These are phyloP conservation scores for Pseudorhombus dupliciocellatus DNA, from an alignment of 2,113 vertebrate species.

Conservation along the genomic window DNA sequence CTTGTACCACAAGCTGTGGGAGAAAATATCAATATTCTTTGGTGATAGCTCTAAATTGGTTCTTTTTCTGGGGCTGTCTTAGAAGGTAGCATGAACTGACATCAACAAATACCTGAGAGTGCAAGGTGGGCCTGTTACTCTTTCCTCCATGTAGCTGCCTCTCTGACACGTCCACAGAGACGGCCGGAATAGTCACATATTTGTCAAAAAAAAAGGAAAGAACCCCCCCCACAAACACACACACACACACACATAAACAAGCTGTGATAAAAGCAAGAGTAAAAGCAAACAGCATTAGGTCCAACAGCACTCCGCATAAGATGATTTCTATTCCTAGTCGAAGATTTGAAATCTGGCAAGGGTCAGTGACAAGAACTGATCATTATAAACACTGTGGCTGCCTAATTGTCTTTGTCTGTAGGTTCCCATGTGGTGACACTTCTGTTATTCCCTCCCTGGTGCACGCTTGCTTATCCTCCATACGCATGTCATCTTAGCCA, in stretches of 20 bases:
- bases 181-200: constrained; percentile 29
- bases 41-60: not conserved
- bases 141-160: constrained; percentile 21
- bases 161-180: constrained; percentile 35
- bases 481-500: constrained; percentile 22
- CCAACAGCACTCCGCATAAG: constrained; percentile 39
- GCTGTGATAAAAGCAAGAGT: constrained; percentile 44
- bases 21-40: not conserved
- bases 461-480: constrained; percentile 4
- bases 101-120: constrained; percentile 13
- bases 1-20: no score
- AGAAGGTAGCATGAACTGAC: constrained; percentile 11
- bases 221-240: not conserved
- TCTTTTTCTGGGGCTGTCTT: not conserved
- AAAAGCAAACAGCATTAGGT: constrained; percentile 32
- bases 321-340: constrained; percentile 55
- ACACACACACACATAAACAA: constrained; percentile 19
- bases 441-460: constrained; percentile 12
- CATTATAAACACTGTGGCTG: constrained; percentile 21
- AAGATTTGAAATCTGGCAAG: constrained; percentile 41
- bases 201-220: constrained; percentile 14
- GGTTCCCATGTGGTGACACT: constrained; percentile 22
- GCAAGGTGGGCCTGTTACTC: constrained; percentile 16
- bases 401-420: constrained; percentile 20
- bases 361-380: constrained; percentile 39